Conservation (phyloP, 37 sponge, comb jelly and placozoan genomes). For the Beroe forskalii region DNA sequence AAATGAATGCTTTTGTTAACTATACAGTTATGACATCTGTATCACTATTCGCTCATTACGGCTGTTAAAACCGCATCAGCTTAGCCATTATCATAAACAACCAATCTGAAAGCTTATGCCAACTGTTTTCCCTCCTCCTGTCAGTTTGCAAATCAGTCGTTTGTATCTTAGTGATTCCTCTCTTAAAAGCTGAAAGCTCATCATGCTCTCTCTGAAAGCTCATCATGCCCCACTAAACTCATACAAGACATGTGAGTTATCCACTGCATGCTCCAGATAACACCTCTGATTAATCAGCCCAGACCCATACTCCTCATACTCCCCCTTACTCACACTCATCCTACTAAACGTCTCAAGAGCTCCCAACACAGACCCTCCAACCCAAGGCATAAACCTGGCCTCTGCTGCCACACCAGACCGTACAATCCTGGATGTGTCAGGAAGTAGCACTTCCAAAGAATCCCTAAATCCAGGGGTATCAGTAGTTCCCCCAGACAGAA, state of each 20-base stretch:
- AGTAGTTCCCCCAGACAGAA: conserved; percentile 11
- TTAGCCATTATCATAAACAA: no score
- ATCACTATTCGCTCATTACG: no score
- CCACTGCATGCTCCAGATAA: background rate
- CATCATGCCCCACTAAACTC: conserved; percentile 7
- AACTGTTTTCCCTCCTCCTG: no score
- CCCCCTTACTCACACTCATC: background rate
- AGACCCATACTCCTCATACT: conserved; percentile 61
- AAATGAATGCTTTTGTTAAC: no score
- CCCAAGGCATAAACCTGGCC: background rate
- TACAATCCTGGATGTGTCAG: background rate
- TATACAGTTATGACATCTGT: no score
- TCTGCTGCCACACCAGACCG: background rate
- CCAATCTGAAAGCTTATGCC: no score
- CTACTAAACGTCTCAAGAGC: conserved; percentile 16
- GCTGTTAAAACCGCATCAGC: no score
- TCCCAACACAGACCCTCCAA: conserved; percentile 19
- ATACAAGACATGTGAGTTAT: background rate
- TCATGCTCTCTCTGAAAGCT: no score
- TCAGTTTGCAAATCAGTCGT: no score
- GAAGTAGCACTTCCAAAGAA: background rate
- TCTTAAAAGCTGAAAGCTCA: no score
- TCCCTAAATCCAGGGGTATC: background rate
- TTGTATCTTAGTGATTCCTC: no score
- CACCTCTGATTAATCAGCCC: conserved; percentile 41